Conservation (phyloP, 1,140 invertebrate genomes). For the Trinorchestia longiramus region DNA sequence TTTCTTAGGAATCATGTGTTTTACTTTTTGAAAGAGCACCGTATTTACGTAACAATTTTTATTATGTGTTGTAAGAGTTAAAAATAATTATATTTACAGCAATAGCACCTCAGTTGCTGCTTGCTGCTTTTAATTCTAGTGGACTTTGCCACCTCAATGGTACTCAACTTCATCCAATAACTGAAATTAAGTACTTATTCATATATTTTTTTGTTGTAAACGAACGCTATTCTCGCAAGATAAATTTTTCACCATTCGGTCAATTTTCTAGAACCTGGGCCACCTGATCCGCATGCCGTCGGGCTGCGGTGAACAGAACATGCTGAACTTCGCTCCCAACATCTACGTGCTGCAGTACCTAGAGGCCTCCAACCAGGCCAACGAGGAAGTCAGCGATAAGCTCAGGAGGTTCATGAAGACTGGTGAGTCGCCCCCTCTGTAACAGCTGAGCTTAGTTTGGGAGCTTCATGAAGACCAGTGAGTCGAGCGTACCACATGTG, state of each 20-base stretch:
- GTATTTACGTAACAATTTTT: too few relatives aligned
- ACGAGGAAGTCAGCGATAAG: constrained; percentile 78
- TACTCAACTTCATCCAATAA: background rate
- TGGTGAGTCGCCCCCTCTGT: constrained; percentile 75
- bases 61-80: too few relatives aligned
- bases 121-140: too few relatives aligned
- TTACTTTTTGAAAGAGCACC: too few relatives aligned
- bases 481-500: too few relatives aligned
- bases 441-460: too few relatives aligned
- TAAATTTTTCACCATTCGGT: background rate
- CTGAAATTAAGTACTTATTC: background rate
- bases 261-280: constrained; percentile 81
- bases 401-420: constrained; percentile 81
- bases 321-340: constrained; percentile 92
- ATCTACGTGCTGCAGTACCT: constrained; percentile 87
- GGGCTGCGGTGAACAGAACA: constrained; percentile 95
- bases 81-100: too few relatives aligned
- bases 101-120: too few relatives aligned
- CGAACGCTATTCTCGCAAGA: background rate
- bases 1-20: too few relatives aligned
- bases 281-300: constrained; percentile 85
- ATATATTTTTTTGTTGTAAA: background rate
- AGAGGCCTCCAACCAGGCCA: constrained; percentile 75
- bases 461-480: too few relatives aligned
- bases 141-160: background rate